Percentiles rank a stretch among this genome's conserved stretches.
phyloP scores from a whole-genome alignment of 2,113 vertebrate genomes.

The Cyphomyrus plagiostoma region DNA sequence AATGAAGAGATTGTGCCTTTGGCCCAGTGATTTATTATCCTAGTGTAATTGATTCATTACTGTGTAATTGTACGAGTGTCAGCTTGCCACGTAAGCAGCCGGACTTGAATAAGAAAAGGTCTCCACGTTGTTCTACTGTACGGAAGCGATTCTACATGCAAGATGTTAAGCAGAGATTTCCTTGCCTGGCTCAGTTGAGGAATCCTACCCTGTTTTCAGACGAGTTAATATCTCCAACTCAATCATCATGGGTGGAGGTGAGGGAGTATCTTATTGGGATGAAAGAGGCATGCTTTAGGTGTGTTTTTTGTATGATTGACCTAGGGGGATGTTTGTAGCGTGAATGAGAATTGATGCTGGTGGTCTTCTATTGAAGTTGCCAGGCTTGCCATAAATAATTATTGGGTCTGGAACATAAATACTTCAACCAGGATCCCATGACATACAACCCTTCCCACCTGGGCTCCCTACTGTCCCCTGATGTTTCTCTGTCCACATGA shows the following conservation, averaged over 20 bases:
- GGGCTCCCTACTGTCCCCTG: not conserved
- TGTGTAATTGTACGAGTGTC: constrained; percentile 1
- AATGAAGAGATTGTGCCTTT: constrained; percentile 20
- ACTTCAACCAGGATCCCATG: not conserved
- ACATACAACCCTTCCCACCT: not conserved
- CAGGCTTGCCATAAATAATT: not conserved
- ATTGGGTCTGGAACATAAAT: not conserved
- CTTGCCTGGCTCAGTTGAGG: not conserved
- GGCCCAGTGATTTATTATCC: constrained; percentile 19
- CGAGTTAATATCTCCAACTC: not conserved
- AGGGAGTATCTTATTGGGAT: not conserved
- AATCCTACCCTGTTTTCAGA: not conserved
- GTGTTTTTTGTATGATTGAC: not conserved
- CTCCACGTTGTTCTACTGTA: not conserved
- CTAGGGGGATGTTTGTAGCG: not conserved
- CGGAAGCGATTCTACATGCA: not conserved
- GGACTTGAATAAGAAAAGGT: not conserved
- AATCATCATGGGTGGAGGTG: not conserved
- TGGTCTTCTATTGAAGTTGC: not conserved
- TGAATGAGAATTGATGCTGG: not conserved
- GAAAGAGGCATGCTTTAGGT: not conserved
- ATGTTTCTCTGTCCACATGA: not conserved
- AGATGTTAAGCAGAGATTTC: not conserved
- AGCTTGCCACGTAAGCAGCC: not conserved
- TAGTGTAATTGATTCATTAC: constrained; percentile 34